Base-by-base conservation (phyloP, 2,797 vertebrate genomes). In the Parotocinclus haroldoi region DNA sequence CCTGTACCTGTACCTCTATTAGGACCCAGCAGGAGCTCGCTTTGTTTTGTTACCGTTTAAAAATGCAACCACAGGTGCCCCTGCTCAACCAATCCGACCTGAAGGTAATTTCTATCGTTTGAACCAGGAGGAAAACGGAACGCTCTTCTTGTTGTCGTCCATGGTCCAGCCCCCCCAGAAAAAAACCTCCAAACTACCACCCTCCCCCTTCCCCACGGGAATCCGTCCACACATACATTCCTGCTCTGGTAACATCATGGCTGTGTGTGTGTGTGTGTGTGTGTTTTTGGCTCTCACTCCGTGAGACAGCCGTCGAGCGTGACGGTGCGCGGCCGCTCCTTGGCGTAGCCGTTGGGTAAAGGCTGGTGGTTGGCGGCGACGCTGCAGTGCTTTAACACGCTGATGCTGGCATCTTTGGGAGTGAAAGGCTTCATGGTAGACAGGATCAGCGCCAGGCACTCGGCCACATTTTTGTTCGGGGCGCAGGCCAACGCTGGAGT, bases 361-460 rank as follows among this genome's bases (percentile, higher is more conserved):
- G 93, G 89, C 12, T 91, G 91, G 8, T 93, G 93, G 79, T 85
- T 84, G 82, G 92, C 90, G 11, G 90, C 87, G 0, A 95, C 94
- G 80, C 91, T 80, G 68, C 95, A 98, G 89, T 95, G 94, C 85
- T 95, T 95, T 80, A 95, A 92, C 89, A 98, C 88, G 86, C 90
- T 91, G 87, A 94, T 88, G 89, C 91, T 54, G 16, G 91, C 82
- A 78, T 97, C 95, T 88, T 91, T 94, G 77, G 93, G 90, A 75
- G 93, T 91, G 86, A 96, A 96, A 91, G 93, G 95, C 93, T 95
- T 98, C 96, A 98, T 99, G 87, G 94, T 98, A 89, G 96, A 96
- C 71, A 99, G 95, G 88, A 99, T 98, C 80, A 98, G 88, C 84
- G 96, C 93, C 87, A 98, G 90, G 76, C 96, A 98, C 84, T 96